phyloP scores from a whole-genome alignment of 2,797 vertebrate genomes.

The Alfaro cultratus region DNA sequence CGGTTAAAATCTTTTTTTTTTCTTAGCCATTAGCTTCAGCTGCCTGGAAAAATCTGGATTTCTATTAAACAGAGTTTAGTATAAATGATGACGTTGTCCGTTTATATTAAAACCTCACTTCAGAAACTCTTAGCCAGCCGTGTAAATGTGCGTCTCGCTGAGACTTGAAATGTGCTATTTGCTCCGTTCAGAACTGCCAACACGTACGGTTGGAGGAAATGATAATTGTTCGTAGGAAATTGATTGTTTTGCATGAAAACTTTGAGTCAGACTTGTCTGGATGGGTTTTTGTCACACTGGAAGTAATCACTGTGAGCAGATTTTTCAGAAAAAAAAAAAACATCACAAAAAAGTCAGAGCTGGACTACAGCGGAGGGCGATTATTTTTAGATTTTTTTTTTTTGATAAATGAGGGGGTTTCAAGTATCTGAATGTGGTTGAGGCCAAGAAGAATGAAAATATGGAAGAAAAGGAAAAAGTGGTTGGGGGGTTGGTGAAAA shows the following conservation, averaged over 20 bases:
- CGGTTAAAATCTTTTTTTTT: background rate
- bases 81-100: background rate
- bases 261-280: conserved; percentile 43
- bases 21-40: background rate
- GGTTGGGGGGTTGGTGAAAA: background rate
- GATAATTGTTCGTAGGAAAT: conserved; percentile 49
- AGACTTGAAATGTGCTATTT: conserved; percentile 44
- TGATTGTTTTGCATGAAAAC: conserved; percentile 43
- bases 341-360: conserved; percentile 48
- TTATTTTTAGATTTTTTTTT: conserved; percentile 79
- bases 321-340: conserved; percentile 44
- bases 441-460: conserved; percentile 45
- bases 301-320: conserved; percentile 54
- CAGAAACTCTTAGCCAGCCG: background rate
- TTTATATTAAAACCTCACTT: background rate
- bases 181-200: conserved; percentile 43
- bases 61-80: background rate
- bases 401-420: conserved; percentile 77
- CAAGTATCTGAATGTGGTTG: conserved; percentile 80
- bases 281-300: conserved; percentile 53
- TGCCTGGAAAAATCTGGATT: background rate
- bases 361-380: conserved; percentile 44
- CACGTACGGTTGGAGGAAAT: conserved; percentile 47
- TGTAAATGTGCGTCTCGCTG: conserved; percentile 25
- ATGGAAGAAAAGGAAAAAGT: conserved; percentile 32